Evolutionary conservation across 2,888 invertebrate genomes (phyloP), one percentile per base, ranked within the genome.

Genomic region (Glomeris marginata): DNA sequence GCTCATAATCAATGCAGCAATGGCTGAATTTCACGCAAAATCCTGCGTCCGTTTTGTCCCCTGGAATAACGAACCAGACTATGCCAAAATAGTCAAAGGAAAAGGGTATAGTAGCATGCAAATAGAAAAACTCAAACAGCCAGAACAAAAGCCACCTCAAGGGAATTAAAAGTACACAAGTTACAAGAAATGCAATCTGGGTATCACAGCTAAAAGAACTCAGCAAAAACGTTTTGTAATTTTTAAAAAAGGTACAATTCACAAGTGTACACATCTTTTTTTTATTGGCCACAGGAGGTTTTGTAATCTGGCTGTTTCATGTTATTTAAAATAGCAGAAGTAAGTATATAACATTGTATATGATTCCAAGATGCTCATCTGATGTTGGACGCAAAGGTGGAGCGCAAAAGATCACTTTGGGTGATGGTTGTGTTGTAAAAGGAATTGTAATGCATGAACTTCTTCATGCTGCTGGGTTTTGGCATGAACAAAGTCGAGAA

Each of bases 391-490:
- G 34, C 2, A 28, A 18, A 34, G 48, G 42, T 1, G 42, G 48
- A 6, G 3, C 2, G 1, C 48, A 48, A n/a, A 20, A 42, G 2
- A 21, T 48, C 15, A 13, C 28, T 1, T 5, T 48, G 2, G 48
- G 48, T 5, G 35, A 21, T 5, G 42, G 16, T 3, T 61, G 64
- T 1, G 57, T 58, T 6, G 62, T 63, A 44, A 59, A 64, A 21
- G 70, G 70, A 1, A 65, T 68, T 46, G 65, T 70, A 28, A 62
- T 69, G 51, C 71, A 72, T 57, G 71, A 72, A 58, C 58, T 72
- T 33, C 65, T 71, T 64, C 72, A 72, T 56, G 66, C 67, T 0
- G 59, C 67, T 2, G 70, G 71, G 0, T 70, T 71, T 58, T 68
- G 68, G 68, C 72, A 72, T 55, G 71, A 72, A 55, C 72, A 72